Conservation (phyloP, 2,888 invertebrate genomes). For the Polydrusus pterygomalis region DNA sequence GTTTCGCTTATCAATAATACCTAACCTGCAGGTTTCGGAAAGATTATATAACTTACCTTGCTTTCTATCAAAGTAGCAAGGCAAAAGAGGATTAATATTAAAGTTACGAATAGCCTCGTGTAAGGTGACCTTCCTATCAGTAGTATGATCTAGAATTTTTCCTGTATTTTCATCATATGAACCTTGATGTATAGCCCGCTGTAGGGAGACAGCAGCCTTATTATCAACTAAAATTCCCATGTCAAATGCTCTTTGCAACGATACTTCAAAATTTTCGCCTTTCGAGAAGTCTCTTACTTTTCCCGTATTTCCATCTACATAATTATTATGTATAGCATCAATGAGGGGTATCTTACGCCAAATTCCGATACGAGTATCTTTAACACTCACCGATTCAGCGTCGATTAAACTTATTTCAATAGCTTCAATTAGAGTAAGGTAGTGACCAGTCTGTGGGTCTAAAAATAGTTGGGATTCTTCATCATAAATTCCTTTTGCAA, state of each 20-base stretch:
- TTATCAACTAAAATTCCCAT: constrained; percentile 87
- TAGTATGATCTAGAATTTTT: constrained; percentile 87
- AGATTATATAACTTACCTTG: constrained; percentile 82
- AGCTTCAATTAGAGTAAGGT: constrained; percentile 87
- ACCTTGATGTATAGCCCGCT: constrained; percentile 90
- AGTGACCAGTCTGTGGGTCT: constrained; percentile 86
- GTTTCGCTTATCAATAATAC: constrained; percentile 86
- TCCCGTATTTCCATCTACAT: constrained; percentile 83
- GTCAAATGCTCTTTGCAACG: constrained; percentile 85
- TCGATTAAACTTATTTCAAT: constrained; percentile 88
- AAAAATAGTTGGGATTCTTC: constrained; percentile 87
- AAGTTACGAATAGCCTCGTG: constrained; percentile 89
- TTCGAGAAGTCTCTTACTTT: constrained; percentile 81
- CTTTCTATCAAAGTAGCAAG: constrained; percentile 87
- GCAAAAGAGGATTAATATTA: constrained; percentile 85
- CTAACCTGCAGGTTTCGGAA: constrained; percentile 86
- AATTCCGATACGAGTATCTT: constrained; percentile 84
- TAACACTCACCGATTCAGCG: constrained; percentile 87
- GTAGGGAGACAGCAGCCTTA: constrained; percentile 87
- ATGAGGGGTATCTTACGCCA: constrained; percentile 86
- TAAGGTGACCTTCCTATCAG: constrained; percentile 85
- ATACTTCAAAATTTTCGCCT: constrained; percentile 79
- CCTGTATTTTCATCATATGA: constrained; percentile 87
- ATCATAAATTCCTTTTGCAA: constrained; percentile 87
- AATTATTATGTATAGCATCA: constrained; percentile 85